These are phyloP conservation scores for Neomonachus schauinslandi DNA, from an alignment of 2,113 vertebrate genomes.

Conservation along the genomic window DNA sequence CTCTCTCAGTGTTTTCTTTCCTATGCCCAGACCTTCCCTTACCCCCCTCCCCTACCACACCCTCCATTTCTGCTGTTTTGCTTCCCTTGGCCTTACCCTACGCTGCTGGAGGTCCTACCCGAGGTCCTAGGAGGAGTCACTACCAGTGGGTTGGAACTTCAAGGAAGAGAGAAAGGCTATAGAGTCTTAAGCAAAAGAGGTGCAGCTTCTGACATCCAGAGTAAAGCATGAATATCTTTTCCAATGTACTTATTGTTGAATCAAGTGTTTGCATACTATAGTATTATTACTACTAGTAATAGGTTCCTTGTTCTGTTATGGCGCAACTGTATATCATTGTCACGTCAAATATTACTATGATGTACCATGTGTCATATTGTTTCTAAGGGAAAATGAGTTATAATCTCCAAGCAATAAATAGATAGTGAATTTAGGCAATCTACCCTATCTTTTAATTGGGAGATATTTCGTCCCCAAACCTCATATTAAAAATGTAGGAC, in stretches of 20 bases:
- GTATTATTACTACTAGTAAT: not conserved
- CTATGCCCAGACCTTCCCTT: no score
- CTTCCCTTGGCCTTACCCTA: not conserved
- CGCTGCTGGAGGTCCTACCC: not conserved
- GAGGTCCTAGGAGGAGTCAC: not conserved
- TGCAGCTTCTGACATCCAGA: not conserved
- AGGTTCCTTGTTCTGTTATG: not conserved
- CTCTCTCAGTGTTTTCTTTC: not conserved
- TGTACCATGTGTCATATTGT: not conserved
- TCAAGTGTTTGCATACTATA: not conserved
- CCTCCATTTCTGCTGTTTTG: not conserved
- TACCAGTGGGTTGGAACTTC: not conserved
- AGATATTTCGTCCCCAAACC: not conserved
- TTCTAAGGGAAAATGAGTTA: not conserved
- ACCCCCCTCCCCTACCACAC: fast-evolving
- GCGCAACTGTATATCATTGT: not conserved
- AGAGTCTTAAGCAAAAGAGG: not conserved
- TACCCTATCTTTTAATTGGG: conserved; percentile 6
- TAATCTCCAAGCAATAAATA: not conserved
- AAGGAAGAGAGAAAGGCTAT: not conserved
- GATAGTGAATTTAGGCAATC: not conserved
- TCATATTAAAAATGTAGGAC: not conserved
- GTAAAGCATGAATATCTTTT: not conserved
- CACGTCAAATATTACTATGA: not conserved
- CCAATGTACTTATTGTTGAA: not conserved